Conservation (phyloP, 2,888 invertebrate species). For the Pseudoips prasinana region DNA sequence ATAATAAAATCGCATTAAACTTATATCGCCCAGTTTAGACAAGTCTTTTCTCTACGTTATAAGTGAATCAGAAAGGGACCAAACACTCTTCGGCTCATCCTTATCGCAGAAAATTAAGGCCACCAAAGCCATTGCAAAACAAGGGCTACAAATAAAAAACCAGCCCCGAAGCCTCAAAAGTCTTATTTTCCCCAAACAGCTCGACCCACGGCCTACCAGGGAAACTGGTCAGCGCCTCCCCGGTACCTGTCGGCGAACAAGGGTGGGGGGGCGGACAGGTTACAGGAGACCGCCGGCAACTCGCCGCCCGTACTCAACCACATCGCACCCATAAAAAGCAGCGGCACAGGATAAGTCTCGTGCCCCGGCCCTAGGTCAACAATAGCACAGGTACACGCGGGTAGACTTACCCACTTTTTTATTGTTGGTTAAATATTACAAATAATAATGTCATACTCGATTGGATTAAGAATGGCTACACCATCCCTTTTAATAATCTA, state of each 20-base stretch:
- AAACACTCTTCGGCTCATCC: conserved; percentile 15
- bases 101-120: conserved; percentile 9
- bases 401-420: conserved; percentile 4
- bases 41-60: conserved; percentile 17
- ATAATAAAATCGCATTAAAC: conserved; percentile 10
- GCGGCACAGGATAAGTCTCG: background rate
- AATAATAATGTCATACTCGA: background rate
- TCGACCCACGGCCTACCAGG: too few species aligned
- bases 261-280: conserved; percentile 21
- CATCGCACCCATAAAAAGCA: background rate
- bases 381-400: conserved; percentile 4
- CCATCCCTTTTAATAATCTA: background rate
- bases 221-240: conserved; percentile 26
- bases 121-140: conserved; percentile 5
- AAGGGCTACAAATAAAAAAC: conserved; percentile 7
- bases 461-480: background rate
- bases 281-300: background rate
- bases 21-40: conserved; percentile 16
- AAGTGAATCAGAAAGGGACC: conserved; percentile 20
- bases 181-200: too few species aligned
- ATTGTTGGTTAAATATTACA: conserved; percentile 3
- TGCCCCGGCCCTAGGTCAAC: background rate
- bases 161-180: too few species aligned
- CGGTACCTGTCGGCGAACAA: conserved; percentile 16
- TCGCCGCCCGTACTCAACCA: background rate